phyloP scores from a whole-genome alignment of 2,888 invertebrate genomes.

The Chrysodeixis includens region DNA sequence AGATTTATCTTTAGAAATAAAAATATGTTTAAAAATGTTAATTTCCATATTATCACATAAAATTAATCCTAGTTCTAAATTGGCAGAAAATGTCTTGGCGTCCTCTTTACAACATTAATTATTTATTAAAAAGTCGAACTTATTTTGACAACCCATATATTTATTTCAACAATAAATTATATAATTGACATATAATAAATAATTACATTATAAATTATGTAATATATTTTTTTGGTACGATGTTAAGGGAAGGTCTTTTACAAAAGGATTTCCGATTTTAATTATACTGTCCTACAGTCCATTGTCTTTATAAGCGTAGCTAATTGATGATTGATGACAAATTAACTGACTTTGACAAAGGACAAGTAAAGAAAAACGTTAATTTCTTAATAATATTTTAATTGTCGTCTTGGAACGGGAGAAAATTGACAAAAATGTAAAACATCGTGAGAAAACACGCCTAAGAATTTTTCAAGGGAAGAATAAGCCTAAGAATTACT shows the following conservation, averaged over 20 bases:
- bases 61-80: neutral
- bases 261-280: neutral
- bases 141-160: slow-evolving; percentile 12
- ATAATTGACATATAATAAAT: neutral
- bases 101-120: neutral
- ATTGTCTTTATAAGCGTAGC: neutral
- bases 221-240: neutral
- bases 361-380: neutral
- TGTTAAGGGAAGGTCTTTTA: neutral
- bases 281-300: neutral
- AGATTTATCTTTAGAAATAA: slow-evolving; percentile 38
- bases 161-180: neutral
- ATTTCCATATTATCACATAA: slow-evolving; percentile 6
- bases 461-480: too few relatives aligned
- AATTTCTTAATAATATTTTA: neutral
- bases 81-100: neutral
- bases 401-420: neutral
- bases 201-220: neutral
- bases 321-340: neutral
- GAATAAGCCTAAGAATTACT: too few relatives aligned
- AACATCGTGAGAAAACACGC: neutral
- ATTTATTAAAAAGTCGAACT: neutral
- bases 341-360: neutral
- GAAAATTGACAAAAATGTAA: neutral
- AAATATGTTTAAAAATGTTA: slow-evolving; percentile 8